Conservation (phyloP, 2,888 invertebrate genomes). For the Sclerodermus sp. region DNA sequence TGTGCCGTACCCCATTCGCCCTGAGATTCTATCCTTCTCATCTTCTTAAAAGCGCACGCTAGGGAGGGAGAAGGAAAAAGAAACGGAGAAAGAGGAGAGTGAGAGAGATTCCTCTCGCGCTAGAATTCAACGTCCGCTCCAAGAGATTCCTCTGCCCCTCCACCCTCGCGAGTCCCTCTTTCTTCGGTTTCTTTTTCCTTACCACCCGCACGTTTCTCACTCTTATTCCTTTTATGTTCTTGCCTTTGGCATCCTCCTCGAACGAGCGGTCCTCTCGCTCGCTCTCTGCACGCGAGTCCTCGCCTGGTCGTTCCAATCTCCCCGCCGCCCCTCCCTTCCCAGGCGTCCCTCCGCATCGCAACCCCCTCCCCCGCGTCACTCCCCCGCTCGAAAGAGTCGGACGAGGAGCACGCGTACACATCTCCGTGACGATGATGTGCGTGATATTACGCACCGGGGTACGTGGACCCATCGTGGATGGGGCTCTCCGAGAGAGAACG, state of each 20-base stretch:
- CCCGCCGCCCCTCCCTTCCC: not conserved
- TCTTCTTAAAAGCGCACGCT: too few species aligned
- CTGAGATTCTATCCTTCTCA: too few species aligned
- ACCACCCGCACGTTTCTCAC: too few species aligned
- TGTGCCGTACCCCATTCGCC: conserved; percentile 51
- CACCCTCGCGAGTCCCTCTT: not conserved
- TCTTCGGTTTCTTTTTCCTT: too few species aligned
- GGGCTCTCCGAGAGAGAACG: not conserved
- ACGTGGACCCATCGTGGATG: conserved; percentile 15
- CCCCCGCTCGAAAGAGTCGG: conserved; percentile 14
- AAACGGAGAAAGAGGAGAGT: too few species aligned
- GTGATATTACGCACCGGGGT: conserved; percentile 41
- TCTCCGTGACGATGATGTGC: conserved; percentile 39
- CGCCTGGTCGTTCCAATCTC: not conserved
- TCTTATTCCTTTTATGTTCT: too few species aligned
- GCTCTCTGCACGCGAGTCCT: not conserved
- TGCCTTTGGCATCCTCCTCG: too few species aligned
- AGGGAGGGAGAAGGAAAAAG: too few species aligned
- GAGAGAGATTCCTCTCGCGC: conserved; percentile 5
- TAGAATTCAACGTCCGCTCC: not conserved
- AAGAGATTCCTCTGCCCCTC: conserved; percentile 3
- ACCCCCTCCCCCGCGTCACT: conserved; percentile 8
- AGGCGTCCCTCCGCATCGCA: conserved; percentile 16
- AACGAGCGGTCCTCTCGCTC: not conserved
- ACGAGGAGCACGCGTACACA: conserved; percentile 30